Conservation (phyloP, 2,888 invertebrate species). For the Spodoptera exigua region DNA sequence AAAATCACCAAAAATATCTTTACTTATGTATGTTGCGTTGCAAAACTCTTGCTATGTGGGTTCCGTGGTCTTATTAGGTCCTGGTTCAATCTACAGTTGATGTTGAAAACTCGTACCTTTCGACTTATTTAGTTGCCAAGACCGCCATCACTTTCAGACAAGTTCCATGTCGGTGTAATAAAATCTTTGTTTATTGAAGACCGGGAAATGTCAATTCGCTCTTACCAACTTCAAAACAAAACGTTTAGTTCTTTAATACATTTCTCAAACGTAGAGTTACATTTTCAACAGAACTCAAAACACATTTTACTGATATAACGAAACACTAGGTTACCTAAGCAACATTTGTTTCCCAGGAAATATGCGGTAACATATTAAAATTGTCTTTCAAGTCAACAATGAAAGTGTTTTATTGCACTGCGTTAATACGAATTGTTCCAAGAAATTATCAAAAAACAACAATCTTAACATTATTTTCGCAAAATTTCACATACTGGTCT, state of each 20-base stretch:
- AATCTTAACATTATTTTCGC: conserved; percentile 34
- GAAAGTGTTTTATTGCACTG: conserved; percentile 27
- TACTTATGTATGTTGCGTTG: conserved; percentile 61
- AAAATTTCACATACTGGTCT: too few relatives aligned
- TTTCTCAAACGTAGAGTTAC: background rate
- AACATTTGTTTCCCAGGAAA: conserved; percentile 26
- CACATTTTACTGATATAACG: conserved; percentile 18
- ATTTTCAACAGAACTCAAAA: conserved; percentile 6
- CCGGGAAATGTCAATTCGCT: conserved; percentile 16
- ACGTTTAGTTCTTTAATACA: background rate
- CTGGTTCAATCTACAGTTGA: conserved; percentile 27
- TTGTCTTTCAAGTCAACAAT: conserved; percentile 36
- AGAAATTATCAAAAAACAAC: conserved; percentile 42
- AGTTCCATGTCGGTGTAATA: conserved; percentile 25
- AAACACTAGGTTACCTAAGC: conserved; percentile 14
- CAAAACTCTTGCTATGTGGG: conserved; percentile 43
- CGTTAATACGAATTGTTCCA: conserved; percentile 27
- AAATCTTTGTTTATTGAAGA: conserved; percentile 27
- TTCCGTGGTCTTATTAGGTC: conserved; percentile 44
- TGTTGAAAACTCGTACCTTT: conserved; percentile 28
- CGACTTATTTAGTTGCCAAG: conserved; percentile 28
- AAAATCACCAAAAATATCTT: conserved; percentile 58
- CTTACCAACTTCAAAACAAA: conserved; percentile 8
- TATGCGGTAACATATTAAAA: conserved; percentile 37
- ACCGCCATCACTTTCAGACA: conserved; percentile 39